Conservation (phyloP, 2,888 invertebrate species). For the Meghimatium bilineatum region DNA sequence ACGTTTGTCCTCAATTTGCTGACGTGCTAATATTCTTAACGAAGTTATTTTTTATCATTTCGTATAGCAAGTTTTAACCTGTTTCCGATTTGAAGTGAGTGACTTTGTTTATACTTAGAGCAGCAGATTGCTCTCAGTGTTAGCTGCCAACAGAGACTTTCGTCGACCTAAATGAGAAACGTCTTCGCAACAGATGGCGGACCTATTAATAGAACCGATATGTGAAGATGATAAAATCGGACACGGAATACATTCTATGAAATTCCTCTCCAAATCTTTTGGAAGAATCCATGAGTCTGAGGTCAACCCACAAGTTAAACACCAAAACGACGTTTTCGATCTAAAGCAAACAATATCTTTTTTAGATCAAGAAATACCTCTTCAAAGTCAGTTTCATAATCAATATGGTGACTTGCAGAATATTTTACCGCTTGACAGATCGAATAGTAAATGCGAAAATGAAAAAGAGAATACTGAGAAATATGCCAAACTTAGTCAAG, state of each 20-base stretch:
- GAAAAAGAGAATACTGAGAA: background rate
- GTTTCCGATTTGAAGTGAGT: too few relatives aligned
- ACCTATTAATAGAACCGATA: too few relatives aligned
- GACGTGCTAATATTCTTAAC: background rate
- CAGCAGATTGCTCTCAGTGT: too few relatives aligned
- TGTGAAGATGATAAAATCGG: too few relatives aligned
- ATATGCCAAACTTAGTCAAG: background rate
- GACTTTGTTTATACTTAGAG: too few relatives aligned
- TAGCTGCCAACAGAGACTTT: too few relatives aligned
- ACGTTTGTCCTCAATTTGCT: background rate
- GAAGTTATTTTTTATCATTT: background rate
- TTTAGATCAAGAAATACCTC: background rate
- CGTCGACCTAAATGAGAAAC: too few relatives aligned
- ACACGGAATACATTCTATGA: background rate
- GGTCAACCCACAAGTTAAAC: background rate
- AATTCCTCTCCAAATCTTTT: background rate
- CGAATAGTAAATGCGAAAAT: background rate
- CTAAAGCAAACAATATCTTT: background rate
- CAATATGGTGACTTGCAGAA: background rate
- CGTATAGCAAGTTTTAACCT: background rate
- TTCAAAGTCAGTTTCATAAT: background rate
- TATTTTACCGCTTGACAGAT: background rate
- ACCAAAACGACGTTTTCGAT: background rate
- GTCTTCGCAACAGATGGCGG: too few relatives aligned
- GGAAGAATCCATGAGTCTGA: background rate